phyloP scores from a whole-genome alignment of 2,797 vertebrate genomes.

The Adelosebastes latens region DNA sequence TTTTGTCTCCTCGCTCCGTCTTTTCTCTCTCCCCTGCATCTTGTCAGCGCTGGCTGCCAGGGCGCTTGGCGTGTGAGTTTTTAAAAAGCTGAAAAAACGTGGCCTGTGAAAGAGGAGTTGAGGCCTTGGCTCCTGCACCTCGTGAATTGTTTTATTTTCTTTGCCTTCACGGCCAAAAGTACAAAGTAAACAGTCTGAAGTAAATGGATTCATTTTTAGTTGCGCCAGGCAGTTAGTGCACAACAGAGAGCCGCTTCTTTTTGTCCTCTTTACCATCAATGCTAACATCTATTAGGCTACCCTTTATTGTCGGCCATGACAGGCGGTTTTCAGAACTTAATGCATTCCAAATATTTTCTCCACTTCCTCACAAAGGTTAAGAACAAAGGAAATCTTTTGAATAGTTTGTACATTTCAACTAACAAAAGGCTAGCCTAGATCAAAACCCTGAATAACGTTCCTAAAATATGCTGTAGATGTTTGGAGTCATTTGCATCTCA shows the following conservation, averaged over 20 bases:
- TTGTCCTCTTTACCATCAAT: conserved; percentile 77
- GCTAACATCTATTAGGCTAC: conserved; percentile 80
- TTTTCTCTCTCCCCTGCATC: conserved; percentile 69
- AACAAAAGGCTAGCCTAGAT: conserved; percentile 66
- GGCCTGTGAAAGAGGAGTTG: conserved; percentile 76
- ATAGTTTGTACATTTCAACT: conserved; percentile 74
- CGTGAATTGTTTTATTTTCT: conserved; percentile 70
- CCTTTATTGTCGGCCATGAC: conserved; percentile 80
- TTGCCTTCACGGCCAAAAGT: conserved; percentile 82
- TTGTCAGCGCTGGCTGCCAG: conserved; percentile 79
- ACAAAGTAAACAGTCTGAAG: conserved; percentile 86
- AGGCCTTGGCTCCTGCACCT: conserved; percentile 80
- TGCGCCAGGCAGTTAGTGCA: conserved; percentile 76
- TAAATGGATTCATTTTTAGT: conserved; percentile 88
- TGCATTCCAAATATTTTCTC: conserved; percentile 82
- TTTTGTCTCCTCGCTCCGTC: conserved; percentile 74
- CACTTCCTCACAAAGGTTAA: conserved; percentile 65
- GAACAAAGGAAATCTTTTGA: conserved; percentile 72
- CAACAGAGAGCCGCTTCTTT: conserved; percentile 78
- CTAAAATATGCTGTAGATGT: conserved; percentile 66
- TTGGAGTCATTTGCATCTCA: conserved; percentile 76
- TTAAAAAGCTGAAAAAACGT: conserved; percentile 82
- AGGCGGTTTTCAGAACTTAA: conserved; percentile 78
- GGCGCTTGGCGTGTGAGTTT: conserved; percentile 79
- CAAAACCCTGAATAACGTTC: conserved; percentile 70